Percentiles rank a stretch among this genome's conserved stretches.
These are phyloP conservation scores for Drosophila kohkoa DNA, from an alignment of 1,140 invertebrate species.

Conservation along the genomic window DNA sequence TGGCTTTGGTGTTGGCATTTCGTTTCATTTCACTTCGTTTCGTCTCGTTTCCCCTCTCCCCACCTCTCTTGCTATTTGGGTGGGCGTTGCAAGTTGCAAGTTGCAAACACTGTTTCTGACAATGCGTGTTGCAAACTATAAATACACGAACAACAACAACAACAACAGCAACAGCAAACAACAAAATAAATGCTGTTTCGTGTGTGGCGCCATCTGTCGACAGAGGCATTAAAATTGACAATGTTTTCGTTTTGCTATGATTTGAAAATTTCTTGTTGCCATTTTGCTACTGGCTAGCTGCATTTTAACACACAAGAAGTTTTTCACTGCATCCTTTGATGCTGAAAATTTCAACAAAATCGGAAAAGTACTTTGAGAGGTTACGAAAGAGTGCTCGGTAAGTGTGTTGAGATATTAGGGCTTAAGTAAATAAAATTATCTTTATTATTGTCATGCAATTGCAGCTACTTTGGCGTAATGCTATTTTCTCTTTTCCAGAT, in stretches of 20 bases:
- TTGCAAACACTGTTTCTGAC: slow-evolving; percentile 58
- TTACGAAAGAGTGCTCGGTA: background rate
- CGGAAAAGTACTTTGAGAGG: background rate
- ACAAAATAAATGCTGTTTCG: background rate
- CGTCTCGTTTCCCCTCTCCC: slow-evolving; percentile 9
- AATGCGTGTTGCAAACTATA: slow-evolving; percentile 38
- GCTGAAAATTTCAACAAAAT: background rate
- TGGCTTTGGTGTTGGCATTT: slow-evolving; percentile 37
- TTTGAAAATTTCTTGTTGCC: too few relatives aligned
- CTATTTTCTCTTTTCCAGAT: background rate
- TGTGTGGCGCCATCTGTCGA: slow-evolving; percentile 30
- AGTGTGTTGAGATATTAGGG: background rate
- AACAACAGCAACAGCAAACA: too few relatives aligned
- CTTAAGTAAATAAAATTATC: slow-evolving; percentile 2
- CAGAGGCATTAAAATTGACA: background rate
- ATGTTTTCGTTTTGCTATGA: background rate
- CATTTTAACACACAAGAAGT: too few relatives aligned
- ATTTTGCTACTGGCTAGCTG: too few relatives aligned
- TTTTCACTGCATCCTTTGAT: too few relatives aligned
- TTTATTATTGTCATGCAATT: background rate
- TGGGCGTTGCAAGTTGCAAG: slow-evolving; percentile 28
- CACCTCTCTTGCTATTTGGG: slow-evolving; percentile 21
- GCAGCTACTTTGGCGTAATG: slow-evolving; percentile 6
- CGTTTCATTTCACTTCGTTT: slow-evolving; percentile 11
- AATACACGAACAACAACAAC: slow-evolving; percentile 4